Evolutionary conservation across 2,888 invertebrate genomes (phyloP), one percentile per base, ranked within the genome.

Genomic region (Adelognathus sp.): DNA sequence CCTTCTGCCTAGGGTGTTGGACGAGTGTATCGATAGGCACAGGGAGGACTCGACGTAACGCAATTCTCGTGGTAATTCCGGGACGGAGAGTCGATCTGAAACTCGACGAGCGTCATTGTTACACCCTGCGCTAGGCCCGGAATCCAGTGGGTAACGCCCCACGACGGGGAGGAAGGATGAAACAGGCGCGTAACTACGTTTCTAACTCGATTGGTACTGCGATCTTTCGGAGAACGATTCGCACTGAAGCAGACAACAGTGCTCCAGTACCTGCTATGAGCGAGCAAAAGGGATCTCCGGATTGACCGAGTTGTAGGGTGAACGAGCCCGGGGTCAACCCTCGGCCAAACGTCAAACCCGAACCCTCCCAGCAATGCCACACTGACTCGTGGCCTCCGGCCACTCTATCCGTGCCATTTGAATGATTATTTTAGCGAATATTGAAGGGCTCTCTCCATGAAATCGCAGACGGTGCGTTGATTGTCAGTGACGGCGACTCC

Each of bases 1-100:
- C 36, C 29, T 61, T 46, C 50, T 31, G 11, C 27, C 33, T 21
- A 16, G 67, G 36, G 36, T 72, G n/a, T 27, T 9, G 29, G 7
- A 29, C 36, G 39, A 46, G 50, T 75, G 77, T 79, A 82, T 83
- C 80, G 80, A 82, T 82, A 82, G 76, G 76, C 80, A 78, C 60
- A 39, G 69, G 36, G 63, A 44, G 60, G 24, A 44, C 74, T 77
- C 66, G 69, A 72, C 76, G 82, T 87, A 87, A 88, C 82, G 82
- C 81, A 86, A 88, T 88, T 88, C 76, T 82, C 81, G 54, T 78
- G 77, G 69, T 83, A 85, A 86, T 86, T 88, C 86, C 87, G 85
- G 82, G 69, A 75, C 79, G 33, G 39, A 46, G 64, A 56, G 56
- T 73, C 39, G 41, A 64, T 31, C 50, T 11, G 11, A 46, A 60